These are phyloP conservation scores for Ichneumoninae sp. DNA, from an alignment of 2,888 invertebrate species.

Conservation along the genomic window DNA sequence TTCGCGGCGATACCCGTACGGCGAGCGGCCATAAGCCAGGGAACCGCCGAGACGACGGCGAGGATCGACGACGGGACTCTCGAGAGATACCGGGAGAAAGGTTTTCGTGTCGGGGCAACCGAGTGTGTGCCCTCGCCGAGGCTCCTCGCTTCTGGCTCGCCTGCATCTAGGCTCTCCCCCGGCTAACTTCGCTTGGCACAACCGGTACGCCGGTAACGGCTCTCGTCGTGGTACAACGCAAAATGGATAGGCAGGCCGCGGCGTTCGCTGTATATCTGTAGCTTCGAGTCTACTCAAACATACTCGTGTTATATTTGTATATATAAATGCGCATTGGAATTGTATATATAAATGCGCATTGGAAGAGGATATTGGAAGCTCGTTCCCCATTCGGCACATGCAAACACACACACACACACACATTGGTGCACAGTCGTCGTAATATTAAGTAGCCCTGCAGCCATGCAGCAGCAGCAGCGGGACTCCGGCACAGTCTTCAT, in stretches of 20 bases:
- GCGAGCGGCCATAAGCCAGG: background rate
- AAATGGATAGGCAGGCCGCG: conserved; percentile 55
- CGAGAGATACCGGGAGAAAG: conserved; percentile 70
- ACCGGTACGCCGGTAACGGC: conserved; percentile 62
- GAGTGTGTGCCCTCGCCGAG: conserved; percentile 63
- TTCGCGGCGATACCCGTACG: conserved; percentile 27
- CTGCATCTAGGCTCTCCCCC: conserved; percentile 42
- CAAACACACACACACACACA: conserved; percentile 8
- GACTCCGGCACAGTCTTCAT: conserved; percentile 32
- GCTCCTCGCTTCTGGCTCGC: conserved; percentile 45
- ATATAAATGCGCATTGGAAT: conserved; percentile 3
- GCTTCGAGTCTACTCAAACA: background rate
- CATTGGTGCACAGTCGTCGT: conserved; percentile 23
- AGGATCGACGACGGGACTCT: conserved; percentile 46
- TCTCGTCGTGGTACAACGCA: conserved; percentile 53
- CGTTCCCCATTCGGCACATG: conserved; percentile 25
- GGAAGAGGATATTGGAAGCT: conserved; percentile 36
- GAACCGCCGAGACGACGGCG: conserved; percentile 14
- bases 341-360: conserved; percentile 5
- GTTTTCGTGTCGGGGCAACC: conserved; percentile 75
- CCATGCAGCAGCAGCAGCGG: conserved; percentile 22
- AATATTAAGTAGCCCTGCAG: conserved; percentile 31
- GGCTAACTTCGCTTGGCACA: conserved; percentile 45
- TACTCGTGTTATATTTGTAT: background rate
- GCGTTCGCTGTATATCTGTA: conserved; percentile 22